These are phyloP conservation scores for Coilia nasus DNA, from an alignment of 2,797 vertebrate genomes.

Conservation along the genomic window DNA sequence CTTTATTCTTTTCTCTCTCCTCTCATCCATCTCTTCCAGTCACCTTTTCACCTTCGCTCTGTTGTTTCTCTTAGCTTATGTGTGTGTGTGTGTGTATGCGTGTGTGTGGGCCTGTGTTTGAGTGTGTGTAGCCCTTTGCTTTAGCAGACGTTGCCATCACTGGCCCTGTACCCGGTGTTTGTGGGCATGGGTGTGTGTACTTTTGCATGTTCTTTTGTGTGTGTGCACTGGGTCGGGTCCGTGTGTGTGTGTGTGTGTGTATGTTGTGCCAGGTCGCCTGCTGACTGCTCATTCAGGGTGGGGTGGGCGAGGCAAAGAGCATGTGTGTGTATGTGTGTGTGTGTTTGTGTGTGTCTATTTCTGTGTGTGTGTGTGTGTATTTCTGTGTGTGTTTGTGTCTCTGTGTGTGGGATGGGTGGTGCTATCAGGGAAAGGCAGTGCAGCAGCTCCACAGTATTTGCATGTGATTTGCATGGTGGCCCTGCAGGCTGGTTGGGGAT, in stretches of 20 bases:
- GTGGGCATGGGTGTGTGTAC: neutral
- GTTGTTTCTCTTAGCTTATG: no score
- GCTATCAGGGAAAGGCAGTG: slow-evolving; percentile 47
- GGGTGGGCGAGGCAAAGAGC: neutral
- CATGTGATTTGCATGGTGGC: slow-evolving; percentile 78
- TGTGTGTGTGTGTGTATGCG: no score
- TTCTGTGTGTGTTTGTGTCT: slow-evolving; percentile 2
- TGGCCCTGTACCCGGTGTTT: neutral
- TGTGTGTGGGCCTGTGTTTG: no score
- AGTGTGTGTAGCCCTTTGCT: neutral
- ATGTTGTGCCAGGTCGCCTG: neutral
- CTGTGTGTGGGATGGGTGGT: slow-evolving; percentile 17
- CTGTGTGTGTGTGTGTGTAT: neutral
- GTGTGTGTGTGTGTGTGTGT: slow-evolving; percentile 1
- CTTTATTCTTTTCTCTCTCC: slow-evolving; percentile 27
- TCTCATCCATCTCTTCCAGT: slow-evolving; percentile 17
- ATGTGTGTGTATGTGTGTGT: neutral
- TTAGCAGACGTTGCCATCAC: neutral
- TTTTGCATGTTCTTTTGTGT: neutral
- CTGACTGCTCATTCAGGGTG: neutral
- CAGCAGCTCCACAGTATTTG: slow-evolving; percentile 66
- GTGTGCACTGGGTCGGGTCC: neutral
- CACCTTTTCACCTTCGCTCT: no score
- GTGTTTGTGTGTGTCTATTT: neutral
- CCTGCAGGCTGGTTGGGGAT: slow-evolving; percentile 74